These are phyloP conservation scores for Aurelia coerulea DNA, from an alignment of 30 jellyfish, hydroid and myxozoan genomes.

Conservation along the genomic window DNA sequence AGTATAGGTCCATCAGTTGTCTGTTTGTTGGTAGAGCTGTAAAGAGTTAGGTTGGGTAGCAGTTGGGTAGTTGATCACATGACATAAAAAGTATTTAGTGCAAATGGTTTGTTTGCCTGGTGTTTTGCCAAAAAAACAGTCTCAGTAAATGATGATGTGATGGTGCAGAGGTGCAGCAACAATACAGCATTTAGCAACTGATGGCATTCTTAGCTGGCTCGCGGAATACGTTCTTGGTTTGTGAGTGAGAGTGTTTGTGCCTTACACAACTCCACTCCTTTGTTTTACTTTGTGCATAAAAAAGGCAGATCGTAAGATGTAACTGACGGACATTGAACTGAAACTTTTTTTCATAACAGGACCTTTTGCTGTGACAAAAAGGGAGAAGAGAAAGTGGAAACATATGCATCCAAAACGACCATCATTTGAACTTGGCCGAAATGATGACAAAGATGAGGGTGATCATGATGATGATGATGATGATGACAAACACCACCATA, in stretches of 20 bases:
- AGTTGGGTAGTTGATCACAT: too few relatives aligned
- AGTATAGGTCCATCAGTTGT: not conserved
- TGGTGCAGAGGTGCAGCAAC: too few relatives aligned
- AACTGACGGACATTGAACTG: not conserved
- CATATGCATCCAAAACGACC: constrained; percentile 44
- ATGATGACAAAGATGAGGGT: constrained; percentile 5
- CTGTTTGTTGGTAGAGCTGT: not conserved
- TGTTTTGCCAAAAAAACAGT: too few relatives aligned
- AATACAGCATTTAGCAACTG: too few relatives aligned
- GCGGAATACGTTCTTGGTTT: too few relatives aligned
- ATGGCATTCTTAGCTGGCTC: too few relatives aligned
- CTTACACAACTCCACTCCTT: too few relatives aligned
- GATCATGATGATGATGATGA: constrained; percentile 39
- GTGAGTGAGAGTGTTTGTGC: too few relatives aligned
- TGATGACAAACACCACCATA: not conserved
- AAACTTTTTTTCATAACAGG: not conserved
- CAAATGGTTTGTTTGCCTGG: too few relatives aligned
- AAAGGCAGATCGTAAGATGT: not conserved
- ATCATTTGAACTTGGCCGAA: constrained; percentile 32
- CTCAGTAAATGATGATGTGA: too few relatives aligned
- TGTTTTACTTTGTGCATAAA: not conserved
- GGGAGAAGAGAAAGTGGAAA: constrained; percentile 59
- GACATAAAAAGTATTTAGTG: too few relatives aligned
- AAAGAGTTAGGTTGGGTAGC: too few relatives aligned
- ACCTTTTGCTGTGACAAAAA: constrained; percentile 41